A percentile compares a stretch with the other conserved stretches of the same genome.
phyloP scores from a whole-genome alignment of 2,888 invertebrate species.

The Nysson spinosus region DNA sequence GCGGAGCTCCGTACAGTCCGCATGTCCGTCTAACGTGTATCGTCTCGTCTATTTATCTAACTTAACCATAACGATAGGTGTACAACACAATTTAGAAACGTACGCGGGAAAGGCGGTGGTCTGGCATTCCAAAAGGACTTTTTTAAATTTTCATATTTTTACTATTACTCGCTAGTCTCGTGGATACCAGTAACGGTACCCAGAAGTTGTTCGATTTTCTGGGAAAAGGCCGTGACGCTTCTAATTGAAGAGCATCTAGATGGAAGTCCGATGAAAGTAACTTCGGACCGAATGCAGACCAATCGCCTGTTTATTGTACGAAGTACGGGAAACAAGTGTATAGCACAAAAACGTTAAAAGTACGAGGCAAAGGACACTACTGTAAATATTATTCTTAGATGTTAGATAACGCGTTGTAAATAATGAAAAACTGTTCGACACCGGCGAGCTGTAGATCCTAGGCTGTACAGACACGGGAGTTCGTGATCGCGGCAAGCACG shows the following conservation, averaged over 20 bases:
- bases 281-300: constrained; percentile 21
- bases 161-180: constrained; percentile 13
- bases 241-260: not conserved
- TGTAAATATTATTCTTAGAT: constrained; percentile 65
- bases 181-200: not conserved
- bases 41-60: constrained; percentile 72
- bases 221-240: constrained; percentile 4
- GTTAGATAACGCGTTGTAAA: constrained; percentile 64
- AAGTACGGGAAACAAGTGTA: constrained; percentile 48
- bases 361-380: constrained; percentile 25
- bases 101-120: constrained; percentile 29
- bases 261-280: constrained; percentile 37
- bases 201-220: constrained; percentile 7
- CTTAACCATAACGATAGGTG: constrained; percentile 62
- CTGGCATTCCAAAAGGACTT: constrained; percentile 25
- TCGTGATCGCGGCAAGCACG: constrained; percentile 26
- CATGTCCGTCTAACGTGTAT: constrained; percentile 71
- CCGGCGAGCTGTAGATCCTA: constrained; percentile 20
- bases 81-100: constrained; percentile 35
- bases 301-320: constrained; percentile 30
- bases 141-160: constrained; percentile 24
- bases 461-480: constrained; percentile 21
- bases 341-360: constrained; percentile 51
- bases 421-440: constrained; percentile 45
- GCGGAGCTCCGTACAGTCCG: constrained; percentile 59